These are phyloP conservation scores for Merops nubicus DNA, from an alignment of 2,113 vertebrate species.

Conservation along the genomic window DNA sequence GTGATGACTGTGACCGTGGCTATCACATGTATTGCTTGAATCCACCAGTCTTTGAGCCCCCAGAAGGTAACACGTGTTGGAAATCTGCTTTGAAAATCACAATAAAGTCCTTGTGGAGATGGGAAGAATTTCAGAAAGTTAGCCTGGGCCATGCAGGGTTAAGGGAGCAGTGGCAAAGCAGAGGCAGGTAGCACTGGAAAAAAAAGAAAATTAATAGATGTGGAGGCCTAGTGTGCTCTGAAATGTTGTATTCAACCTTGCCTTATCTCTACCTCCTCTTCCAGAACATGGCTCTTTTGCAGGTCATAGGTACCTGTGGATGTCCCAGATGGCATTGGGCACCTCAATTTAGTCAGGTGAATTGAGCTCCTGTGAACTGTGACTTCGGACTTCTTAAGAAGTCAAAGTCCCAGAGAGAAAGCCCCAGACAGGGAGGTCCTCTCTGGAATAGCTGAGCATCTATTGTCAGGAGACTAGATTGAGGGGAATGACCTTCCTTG, in stretches of 20 bases:
- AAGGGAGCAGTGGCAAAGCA: neutral
- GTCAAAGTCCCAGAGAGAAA: neutral
- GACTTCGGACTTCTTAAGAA: neutral
- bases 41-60: constrained; percentile 93
- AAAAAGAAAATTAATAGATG: neutral
- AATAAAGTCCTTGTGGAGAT: neutral
- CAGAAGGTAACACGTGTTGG: constrained; percentile 85
- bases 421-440: neutral
- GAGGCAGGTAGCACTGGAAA: neutral
- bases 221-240: neutral
- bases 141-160: neutral
- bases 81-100: neutral
- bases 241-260: neutral
- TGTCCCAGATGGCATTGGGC: neutral
- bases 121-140: neutral
- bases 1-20: constrained; percentile 97
- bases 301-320: neutral
- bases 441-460: neutral
- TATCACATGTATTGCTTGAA: constrained; percentile 99
- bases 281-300: neutral
- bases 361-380: neutral
- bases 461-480: neutral
- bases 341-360: neutral
- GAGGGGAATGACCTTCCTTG: neutral
- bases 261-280: neutral